Evolutionary conservation across 2,113 vertebrate species (phyloP).

Genomic region (Corythornis madagascariensis): DNA sequence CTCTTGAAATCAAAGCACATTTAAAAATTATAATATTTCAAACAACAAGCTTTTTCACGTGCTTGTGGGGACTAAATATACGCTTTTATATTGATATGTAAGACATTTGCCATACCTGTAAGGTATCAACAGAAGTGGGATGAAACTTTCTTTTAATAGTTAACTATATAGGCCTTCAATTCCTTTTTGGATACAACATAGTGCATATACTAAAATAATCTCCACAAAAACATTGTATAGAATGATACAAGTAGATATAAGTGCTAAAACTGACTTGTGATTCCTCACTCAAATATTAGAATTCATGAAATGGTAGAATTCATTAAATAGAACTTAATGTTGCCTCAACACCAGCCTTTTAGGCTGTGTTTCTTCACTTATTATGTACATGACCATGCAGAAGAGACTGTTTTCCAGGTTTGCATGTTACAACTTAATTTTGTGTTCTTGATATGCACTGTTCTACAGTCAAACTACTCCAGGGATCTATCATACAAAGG

Average conservation of each 20-base stretch:
- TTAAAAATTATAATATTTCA: slow-evolving; percentile 1
- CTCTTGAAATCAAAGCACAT: background rate
- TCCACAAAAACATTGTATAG: background rate
- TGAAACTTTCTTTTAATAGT: background rate
- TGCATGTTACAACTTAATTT: fast-evolving
- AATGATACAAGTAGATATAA: background rate
- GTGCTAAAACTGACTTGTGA: background rate
- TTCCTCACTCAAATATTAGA: background rate
- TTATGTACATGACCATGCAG: fast-evolving
- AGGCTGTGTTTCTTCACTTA: background rate
- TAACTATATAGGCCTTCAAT: background rate
- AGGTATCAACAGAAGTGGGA: background rate
- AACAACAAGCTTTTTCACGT: background rate
- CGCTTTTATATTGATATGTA: background rate
- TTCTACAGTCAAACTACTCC: background rate
- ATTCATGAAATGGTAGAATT: background rate
- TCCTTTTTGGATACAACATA: background rate
- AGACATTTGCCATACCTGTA: background rate
- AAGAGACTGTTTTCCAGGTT: background rate
- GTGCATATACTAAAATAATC: background rate
- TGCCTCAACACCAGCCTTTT: background rate
- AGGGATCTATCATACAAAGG: background rate
- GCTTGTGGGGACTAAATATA: fast-evolving
- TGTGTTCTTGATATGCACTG: fast-evolving
- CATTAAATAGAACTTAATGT: background rate